phyloP scores from a whole-genome alignment of 1,140 invertebrate genomes.

The Wiebesia pumilae region DNA sequence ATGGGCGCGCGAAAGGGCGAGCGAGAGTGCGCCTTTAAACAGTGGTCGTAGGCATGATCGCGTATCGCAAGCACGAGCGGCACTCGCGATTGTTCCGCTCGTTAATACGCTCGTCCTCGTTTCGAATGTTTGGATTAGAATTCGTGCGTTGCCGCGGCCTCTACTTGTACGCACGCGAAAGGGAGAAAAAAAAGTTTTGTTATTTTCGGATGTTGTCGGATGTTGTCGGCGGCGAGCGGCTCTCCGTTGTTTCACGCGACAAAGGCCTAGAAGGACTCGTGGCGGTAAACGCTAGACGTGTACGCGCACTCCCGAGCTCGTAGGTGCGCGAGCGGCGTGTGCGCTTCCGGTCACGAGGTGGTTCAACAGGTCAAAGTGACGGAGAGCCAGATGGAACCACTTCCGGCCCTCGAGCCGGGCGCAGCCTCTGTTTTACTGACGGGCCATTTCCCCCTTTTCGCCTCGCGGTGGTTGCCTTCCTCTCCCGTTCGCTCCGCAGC shows the following conservation, averaged over 20 bases:
- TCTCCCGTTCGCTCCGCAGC: background rate
- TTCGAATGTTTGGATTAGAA: background rate
- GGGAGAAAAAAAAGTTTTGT: background rate
- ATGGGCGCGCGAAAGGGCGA: too few relatives aligned
- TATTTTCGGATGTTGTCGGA: constrained; percentile 28
- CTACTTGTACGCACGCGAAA: background rate
- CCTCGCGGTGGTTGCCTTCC: background rate
- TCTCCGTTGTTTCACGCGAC: background rate
- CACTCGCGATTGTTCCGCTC: background rate
- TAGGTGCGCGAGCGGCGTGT: constrained; percentile 59
- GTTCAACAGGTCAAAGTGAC: constrained; percentile 75
- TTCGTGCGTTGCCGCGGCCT: background rate
- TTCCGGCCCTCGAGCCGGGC: constrained; percentile 63
- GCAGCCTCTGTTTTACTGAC: background rate
- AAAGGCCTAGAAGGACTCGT: constrained; percentile 44
- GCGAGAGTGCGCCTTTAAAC: background rate
- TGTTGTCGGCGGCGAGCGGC: constrained; percentile 39
- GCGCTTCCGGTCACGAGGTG: constrained; percentile 75
- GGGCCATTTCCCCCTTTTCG: background rate
- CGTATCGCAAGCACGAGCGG: background rate
- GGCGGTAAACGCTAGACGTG: constrained; percentile 48
- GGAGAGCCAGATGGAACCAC: constrained; percentile 75
- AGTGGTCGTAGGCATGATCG: background rate
- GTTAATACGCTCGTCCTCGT: background rate
- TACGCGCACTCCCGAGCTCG: background rate